Evolutionary conservation across 2,113 vertebrate species (phyloP), one percentile per base, ranked within the genome.

Genomic region (Procavia capensis): DNA sequence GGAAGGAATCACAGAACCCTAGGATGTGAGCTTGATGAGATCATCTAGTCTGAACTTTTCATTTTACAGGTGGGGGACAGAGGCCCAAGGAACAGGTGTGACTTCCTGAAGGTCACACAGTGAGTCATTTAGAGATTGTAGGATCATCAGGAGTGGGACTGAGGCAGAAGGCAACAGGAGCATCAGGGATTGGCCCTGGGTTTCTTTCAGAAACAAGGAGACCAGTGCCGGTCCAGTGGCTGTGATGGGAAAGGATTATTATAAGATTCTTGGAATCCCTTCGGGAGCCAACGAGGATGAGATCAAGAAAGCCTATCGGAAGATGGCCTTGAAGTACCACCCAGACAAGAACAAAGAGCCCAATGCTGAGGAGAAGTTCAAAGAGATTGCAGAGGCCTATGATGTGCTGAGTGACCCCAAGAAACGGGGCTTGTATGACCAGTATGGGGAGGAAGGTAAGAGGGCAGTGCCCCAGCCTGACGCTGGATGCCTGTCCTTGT

Each of bases 341-440:
- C 99, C 99, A 0, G 99, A 99, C 97, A 99, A 99, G 98, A 99
- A 99, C 98, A 99, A 99, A 97, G 99, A 99, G 19, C 98, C 99
- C 88, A 99, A 98, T 0, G 99, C 99, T 0, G 99, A 99, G 97
- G 99, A 99, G 96, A 99, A 99, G 98, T 99, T 99, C 98, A 99
- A 99, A 98, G 99, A 99, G 97, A 99, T 99, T 0, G 99, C 99
- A 0, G 99, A 99, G 97, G 99, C 99, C 97, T 99, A 99, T 0
- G 99, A 99, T 1, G 99, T 99, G n/a, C 99, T 99, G 95, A 99
- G 99, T 3, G 99, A 99, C 98, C 99, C 99, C 96, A 99, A 99
- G 98, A 99, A 99, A 97, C 99, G 99, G 97, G 99, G 99, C 0
- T 98, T 99, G 82, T 99, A 99, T 0, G 99, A 99, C 98, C 99